Evolutionary conservation across 2,888 invertebrate genomes (phyloP).

Genomic region (Dyspetes luteomarginatus): DNA sequence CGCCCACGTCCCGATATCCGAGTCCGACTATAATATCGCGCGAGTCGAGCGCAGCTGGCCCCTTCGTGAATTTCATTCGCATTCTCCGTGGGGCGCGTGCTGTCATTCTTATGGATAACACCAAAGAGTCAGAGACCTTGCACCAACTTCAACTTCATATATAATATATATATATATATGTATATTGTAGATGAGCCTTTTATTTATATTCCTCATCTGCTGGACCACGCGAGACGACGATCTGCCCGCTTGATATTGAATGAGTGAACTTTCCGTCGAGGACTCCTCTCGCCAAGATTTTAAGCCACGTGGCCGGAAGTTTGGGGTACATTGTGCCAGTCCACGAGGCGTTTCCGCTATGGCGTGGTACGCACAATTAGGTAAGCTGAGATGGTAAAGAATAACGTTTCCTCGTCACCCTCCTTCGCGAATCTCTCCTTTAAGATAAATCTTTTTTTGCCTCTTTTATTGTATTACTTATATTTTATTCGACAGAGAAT

Average conservation of each 20-base stretch:
- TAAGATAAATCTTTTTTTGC: conserved; percentile 60
- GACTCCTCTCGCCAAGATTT: conserved; percentile 17
- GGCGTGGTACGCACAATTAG: conserved; percentile 29
- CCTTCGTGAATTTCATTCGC: conserved; percentile 79
- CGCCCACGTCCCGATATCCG: conserved; percentile 57
- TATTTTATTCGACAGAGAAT: too few species aligned
- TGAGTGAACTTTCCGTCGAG: conserved; percentile 34
- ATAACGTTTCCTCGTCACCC: conserved; percentile 54
- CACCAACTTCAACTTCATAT: not conserved
- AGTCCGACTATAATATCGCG: conserved; percentile 44
- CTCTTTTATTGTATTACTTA: conserved; percentile 64
- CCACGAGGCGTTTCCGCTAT: conserved; percentile 75
- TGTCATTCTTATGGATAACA: conserved; percentile 57
- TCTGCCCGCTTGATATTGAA: not conserved
- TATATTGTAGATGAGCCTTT: conserved; percentile 7
- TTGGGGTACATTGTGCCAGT: conserved; percentile 71
- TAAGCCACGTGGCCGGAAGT: conserved; percentile 82
- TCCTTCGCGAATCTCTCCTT: conserved; percentile 34
- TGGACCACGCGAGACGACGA: conserved; percentile 42
- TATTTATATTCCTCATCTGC: conserved; percentile 29
- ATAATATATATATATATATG: not conserved
- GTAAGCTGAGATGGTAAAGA: conserved; percentile 58
- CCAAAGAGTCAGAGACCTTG: conserved; percentile 58
- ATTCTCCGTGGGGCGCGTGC: conserved; percentile 79
- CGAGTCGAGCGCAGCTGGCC: conserved; percentile 74